Base-by-base conservation (phyloP, 1,140 invertebrate genomes). In the Apocrypta bakeri region DNA sequence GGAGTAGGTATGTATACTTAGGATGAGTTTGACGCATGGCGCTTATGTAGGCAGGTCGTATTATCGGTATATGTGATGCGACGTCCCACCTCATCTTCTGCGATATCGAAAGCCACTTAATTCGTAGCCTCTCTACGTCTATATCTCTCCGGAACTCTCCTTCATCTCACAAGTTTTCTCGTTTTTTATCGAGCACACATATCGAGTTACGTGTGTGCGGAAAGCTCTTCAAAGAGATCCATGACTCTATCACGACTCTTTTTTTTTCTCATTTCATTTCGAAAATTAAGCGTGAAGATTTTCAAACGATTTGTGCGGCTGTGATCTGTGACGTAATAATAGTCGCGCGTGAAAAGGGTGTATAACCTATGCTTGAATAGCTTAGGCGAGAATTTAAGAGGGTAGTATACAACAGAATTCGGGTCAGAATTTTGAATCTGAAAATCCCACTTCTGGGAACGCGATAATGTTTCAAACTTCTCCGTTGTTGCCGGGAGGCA, bases 61-160 rank as follows among this genome's bases (percentile, higher is more conserved):
- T 79, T 79, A 79, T 79, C 78, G 68, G 69, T 72, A 27, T 72
- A 37, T 63, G 68, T 25, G 29, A 63, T n/a, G 66, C 29, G 31
- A 48, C 24, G 25, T 17, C 29, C 42, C 68, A 37, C 48, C 68
- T 72, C 68, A 7, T 27, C 27, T 72, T 72, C 69, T 48, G 21
- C 24, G 42, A 79, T 72, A 79, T 79, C 48, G 78, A 79, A 68
- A 79, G 66, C 78, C 78, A 72, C 78, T 79, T 68, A 40, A 79
- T 79, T 79, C 21, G 33, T 40, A 79, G 37, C 37, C 64, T 42
- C 66, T 31, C 66, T 68, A 14, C 14, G 11, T 64, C 29, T 69
- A 24, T 69, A 14, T 69, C 66, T 69, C 66, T 29, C 25, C 29
- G 29, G n/a, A 69, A 9, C 24, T 8, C 21, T 64, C 17, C 61